Conservation (phyloP, 2,797 vertebrate genomes). For the Myotis planiceps region DNA sequence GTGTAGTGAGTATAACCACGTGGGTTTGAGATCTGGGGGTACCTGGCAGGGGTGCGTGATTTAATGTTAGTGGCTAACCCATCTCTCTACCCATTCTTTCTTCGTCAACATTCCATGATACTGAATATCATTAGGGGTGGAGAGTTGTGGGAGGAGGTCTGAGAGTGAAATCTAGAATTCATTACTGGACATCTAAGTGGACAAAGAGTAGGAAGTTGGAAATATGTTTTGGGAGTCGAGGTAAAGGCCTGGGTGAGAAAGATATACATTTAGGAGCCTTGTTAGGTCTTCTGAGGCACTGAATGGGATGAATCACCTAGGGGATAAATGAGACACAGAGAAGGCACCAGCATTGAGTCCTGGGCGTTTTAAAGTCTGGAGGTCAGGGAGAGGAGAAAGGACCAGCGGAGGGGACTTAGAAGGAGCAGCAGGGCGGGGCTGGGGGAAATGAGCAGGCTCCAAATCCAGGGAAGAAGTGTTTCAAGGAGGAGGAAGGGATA, state of each 20-base stretch:
- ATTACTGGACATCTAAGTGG: background rate
- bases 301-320: background rate
- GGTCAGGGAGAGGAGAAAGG: background rate
- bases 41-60: background rate
- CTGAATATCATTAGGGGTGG: background rate
- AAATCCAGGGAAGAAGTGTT: background rate
- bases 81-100: background rate
- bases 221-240: background rate
- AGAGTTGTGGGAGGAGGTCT: background rate
- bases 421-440: background rate
- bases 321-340: background rate
- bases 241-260: background rate
- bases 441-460: background rate
- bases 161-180: background rate
- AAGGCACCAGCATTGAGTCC: background rate
- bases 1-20: background rate
- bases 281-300: background rate
- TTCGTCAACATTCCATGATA: background rate
- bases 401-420: rapidly evolving
- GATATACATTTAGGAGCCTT: background rate
- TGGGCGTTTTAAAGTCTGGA: background rate
- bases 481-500: background rate
- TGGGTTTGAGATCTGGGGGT: background rate
- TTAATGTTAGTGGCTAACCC: background rate
- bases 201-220: background rate